A percentile compares a stretch with the other conserved stretches of the same genome.
phyloP scores from a whole-genome alignment of 1,140 invertebrate genomes.

The Bombus cullumanus region DNA sequence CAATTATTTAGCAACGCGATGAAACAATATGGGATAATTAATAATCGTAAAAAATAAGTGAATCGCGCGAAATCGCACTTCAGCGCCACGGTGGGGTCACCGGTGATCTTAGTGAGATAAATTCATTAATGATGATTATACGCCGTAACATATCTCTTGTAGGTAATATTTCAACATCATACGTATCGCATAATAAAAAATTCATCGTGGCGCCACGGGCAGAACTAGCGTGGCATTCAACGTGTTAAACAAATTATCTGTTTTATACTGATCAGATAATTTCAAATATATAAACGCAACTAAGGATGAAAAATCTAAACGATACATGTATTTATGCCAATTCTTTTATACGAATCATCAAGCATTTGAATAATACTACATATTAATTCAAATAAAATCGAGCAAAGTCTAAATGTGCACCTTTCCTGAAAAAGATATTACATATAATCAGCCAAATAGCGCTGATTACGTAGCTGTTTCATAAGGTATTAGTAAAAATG shows the following conservation, averaged over 20 bases:
- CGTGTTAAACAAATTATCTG: background rate
- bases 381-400: conserved; percentile 16
- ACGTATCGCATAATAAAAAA: too few relatives aligned
- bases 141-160: too few relatives aligned
- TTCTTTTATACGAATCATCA: background rate
- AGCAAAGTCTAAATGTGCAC: background rate
- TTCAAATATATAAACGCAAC: background rate
- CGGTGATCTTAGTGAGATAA: too few relatives aligned
- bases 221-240: too few relatives aligned
- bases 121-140: too few relatives aligned
- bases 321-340: background rate
- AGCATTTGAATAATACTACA: background rate
- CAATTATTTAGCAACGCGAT: too few relatives aligned
- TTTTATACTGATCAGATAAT: conserved; percentile 2
- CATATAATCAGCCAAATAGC: background rate
- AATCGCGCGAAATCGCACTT: too few relatives aligned
- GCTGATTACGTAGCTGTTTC: conserved; percentile 6
- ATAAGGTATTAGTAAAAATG: conserved; percentile 15
- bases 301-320: background rate
- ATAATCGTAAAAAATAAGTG: too few relatives aligned
- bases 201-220: too few relatives aligned
- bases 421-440: background rate
- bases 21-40: too few relatives aligned
- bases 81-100: too few relatives aligned
- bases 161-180: too few relatives aligned